A percentile compares a stretch with the other conserved stretches of the same genome.
Evolutionary conservation across 2,797 vertebrate species (phyloP).

Genomic region (Dendrocincla fuliginosa): DNA sequence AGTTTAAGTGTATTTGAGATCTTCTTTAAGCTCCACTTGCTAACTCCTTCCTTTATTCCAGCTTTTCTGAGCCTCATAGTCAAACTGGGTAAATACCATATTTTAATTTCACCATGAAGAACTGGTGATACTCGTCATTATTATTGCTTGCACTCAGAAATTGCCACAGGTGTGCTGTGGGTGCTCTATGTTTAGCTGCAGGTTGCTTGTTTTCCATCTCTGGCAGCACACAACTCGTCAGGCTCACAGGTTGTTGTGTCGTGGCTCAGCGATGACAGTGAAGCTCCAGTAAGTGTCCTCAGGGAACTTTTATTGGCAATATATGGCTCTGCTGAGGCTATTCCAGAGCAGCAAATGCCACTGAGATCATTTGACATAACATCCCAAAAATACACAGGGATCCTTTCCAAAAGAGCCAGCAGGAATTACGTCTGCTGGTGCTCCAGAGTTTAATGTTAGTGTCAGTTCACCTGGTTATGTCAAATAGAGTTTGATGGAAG

Average conservation of each 20-base stretch:
- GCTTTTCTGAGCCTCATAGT: background rate
- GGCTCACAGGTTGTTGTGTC: conserved; percentile 6
- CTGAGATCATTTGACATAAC: conserved; percentile 35
- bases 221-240: background rate
- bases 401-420: conserved; percentile 4
- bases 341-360: conserved; percentile 61
- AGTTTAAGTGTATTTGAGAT: background rate
- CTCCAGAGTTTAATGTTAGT: background rate
- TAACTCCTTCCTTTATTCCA: background rate
- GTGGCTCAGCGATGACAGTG: background rate
- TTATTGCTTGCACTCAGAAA: background rate
- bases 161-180: background rate
- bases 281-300: conserved; percentile 14
- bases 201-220: background rate
- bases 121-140: background rate
- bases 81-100: background rate
- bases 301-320: conserved; percentile 7
- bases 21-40: background rate
- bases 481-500: background rate
- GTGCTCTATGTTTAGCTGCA: conserved; percentile 17
- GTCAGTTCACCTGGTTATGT: background rate
- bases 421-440: background rate
- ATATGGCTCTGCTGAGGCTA: conserved; percentile 8
- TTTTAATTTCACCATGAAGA: background rate
- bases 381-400: conserved; percentile 65